Evolutionary conservation across 2,888 invertebrate genomes (phyloP).

Genomic region (Lucinisca nassula): DNA sequence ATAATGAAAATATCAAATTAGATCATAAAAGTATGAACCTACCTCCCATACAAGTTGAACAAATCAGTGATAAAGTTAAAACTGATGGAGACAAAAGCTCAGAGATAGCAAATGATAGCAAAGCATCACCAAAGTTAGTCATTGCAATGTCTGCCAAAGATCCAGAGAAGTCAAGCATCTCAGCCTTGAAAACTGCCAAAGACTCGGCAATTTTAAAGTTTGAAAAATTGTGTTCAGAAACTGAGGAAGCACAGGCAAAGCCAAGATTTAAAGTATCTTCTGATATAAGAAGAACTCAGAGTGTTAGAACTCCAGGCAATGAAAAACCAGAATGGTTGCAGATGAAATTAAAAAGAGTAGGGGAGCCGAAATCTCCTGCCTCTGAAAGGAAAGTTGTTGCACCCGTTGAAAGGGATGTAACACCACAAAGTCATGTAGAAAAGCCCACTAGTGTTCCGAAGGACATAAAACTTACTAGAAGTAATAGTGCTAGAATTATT

Average conservation of each 20-base stretch:
- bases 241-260: background rate
- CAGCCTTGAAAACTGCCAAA: background rate
- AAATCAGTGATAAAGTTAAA: background rate
- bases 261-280: constrained; percentile 39
- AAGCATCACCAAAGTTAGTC: background rate
- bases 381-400: background rate
- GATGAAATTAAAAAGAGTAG: constrained; percentile 65
- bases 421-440: constrained; percentile 12
- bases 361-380: constrained; percentile 40
- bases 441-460: constrained; percentile 52
- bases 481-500: constrained; percentile 71
- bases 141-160: background rate
- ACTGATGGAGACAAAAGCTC: background rate
- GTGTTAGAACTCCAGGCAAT: constrained; percentile 58
- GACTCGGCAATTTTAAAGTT: background rate
- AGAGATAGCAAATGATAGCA: background rate
- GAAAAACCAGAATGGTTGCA: constrained; percentile 69
- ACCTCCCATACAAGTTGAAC: background rate
- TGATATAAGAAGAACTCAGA: constrained; percentile 64
- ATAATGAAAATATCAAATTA: background rate
- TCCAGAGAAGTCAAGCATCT: background rate
- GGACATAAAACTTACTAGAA: constrained; percentile 59
- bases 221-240: constrained; percentile 22
- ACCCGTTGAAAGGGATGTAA: background rate
- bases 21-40: background rate